Percentiles rank a stretch among this genome's conserved stretches.
Evolutionary conservation across 2,888 invertebrate species (phyloP).

Genomic region (Cyrtodaria siliqua): DNA sequence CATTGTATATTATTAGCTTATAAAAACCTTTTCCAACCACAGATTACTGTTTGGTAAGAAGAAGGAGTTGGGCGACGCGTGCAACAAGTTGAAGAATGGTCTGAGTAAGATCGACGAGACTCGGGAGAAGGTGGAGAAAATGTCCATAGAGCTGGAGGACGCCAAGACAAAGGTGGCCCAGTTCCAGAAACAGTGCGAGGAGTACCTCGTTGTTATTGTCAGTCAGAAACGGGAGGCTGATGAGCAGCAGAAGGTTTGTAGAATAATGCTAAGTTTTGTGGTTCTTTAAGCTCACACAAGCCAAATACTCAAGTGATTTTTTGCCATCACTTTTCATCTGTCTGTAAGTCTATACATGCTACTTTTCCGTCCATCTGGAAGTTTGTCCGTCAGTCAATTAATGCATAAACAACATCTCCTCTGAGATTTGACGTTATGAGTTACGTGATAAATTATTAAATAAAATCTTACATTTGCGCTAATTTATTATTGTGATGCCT

Average conservation of each 20-base stretch:
- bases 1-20: too few species aligned
- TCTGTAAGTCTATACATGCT: too few species aligned
- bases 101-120: conserved; percentile 96
- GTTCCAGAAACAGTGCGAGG: conserved; percentile 94
- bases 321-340: too few species aligned
- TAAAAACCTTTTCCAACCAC: conserved; percentile 28
- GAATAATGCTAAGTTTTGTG: not conserved
- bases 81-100: conserved; percentile 93
- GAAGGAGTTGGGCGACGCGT: conserved; percentile 90
- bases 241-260: conserved; percentile 90
- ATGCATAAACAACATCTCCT: too few species aligned
- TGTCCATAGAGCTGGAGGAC: conserved; percentile 93
- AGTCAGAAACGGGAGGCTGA: conserved; percentile 94
- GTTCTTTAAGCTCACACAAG: too few species aligned
- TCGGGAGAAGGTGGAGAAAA: conserved; percentile 92
- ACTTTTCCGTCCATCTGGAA: too few species aligned
- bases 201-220: conserved; percentile 93
- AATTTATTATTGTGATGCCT: too few species aligned
- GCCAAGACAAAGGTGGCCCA: conserved; percentile 90
- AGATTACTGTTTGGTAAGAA: conserved; percentile 92
- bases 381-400: too few species aligned
- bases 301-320: too few species aligned
- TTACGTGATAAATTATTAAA: too few species aligned
- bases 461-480: too few species aligned
- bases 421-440: too few species aligned